Evolutionary conservation across 2,888 invertebrate genomes (phyloP).

Genomic region (Protonemura montana): DNA sequence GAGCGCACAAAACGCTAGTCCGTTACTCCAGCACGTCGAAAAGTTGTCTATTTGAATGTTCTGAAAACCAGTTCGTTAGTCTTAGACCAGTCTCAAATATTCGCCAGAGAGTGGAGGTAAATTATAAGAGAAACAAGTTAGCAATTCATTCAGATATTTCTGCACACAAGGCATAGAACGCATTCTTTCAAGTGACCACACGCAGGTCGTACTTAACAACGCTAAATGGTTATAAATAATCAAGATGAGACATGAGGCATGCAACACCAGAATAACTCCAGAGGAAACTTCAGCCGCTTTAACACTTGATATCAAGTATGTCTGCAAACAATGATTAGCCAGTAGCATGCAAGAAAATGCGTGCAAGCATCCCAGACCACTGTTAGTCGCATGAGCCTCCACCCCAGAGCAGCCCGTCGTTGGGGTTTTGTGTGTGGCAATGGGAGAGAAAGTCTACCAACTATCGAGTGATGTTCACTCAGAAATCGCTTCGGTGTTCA

Average conservation of each 20-base stretch:
- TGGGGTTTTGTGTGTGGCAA: constrained; percentile 38
- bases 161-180: neutral
- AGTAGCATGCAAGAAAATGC: constrained; percentile 43
- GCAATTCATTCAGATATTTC: neutral
- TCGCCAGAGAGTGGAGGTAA: neutral
- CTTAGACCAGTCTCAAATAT: neutral
- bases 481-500: neutral
- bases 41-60: constrained; percentile 98
- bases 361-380: constrained; percentile 45
- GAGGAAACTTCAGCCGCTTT: too few relatives aligned
- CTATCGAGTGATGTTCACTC: neutral
- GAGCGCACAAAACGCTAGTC: constrained; percentile 98
- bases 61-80: constrained; percentile 60
- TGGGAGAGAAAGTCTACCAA: constrained; percentile 7
- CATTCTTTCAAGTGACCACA: constrained; percentile 41
- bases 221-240: too few relatives aligned
- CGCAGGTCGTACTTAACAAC: too few relatives aligned
- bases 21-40: constrained; percentile 98
- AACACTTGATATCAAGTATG: constrained; percentile 33
- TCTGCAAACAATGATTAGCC: constrained; percentile 47
- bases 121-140: neutral
- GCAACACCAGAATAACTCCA: constrained; percentile 43
- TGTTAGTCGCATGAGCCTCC: constrained; percentile 8
- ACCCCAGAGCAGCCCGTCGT: constrained; percentile 42
- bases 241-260: constrained; percentile 43